A percentile compares a stretch with the other conserved stretches of the same genome.
Evolutionary conservation across 2,113 vertebrate genomes (phyloP).

Genomic region (Chloropsis cyanopogon): DNA sequence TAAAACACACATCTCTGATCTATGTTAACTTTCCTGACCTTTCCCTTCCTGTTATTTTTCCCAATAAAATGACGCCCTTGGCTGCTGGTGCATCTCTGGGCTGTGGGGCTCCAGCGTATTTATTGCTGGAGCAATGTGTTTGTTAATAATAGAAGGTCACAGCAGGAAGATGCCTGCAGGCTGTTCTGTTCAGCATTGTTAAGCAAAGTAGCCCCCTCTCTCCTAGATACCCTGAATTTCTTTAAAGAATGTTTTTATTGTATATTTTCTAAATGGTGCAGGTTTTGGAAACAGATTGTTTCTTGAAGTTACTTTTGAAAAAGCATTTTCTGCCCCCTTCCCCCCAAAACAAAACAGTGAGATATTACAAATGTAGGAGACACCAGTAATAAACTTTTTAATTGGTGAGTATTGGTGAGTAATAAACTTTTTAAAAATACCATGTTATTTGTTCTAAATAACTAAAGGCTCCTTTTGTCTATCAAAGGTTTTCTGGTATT

Average conservation of each 20-base stretch:
- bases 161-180: background rate
- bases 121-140: background rate
- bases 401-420: too few relatives aligned
- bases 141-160: background rate
- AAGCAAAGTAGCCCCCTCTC: background rate
- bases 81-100: background rate
- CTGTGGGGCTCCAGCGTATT: background rate
- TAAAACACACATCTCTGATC: background rate
- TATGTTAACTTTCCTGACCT: background rate
- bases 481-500: background rate
- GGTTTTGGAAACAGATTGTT: background rate
- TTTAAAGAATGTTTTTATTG: background rate
- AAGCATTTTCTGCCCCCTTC: background rate
- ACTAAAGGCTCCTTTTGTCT: background rate
- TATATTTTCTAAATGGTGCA: background rate
- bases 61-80: background rate
- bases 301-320: background rate
- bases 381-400: background rate
- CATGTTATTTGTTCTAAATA: background rate
- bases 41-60: background rate
- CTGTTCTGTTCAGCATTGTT: background rate
- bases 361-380: background rate
- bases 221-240: background rate
- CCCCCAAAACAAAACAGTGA: background rate
- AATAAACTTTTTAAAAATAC: too few relatives aligned